Percentiles rank a stretch among this genome's conserved stretches.
Conservation (phyloP, 2,113 vertebrate genomes). For the Aegithalos caudatus region DNA sequence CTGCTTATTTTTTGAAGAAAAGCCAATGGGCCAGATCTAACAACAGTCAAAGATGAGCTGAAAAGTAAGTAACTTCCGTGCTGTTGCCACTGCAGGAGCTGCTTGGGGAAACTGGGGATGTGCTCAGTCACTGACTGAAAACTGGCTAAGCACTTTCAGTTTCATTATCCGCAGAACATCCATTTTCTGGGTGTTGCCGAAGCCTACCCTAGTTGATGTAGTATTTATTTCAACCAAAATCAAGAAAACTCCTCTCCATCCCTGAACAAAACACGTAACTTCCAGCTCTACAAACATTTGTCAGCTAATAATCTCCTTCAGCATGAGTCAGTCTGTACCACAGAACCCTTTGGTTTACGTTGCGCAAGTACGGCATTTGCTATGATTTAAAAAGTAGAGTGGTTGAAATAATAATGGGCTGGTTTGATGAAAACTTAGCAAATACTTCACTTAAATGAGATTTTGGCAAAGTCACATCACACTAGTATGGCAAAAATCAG, state of each 20-base stretch:
- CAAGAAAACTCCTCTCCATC: constrained; percentile 12
- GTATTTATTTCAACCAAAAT: constrained; percentile 2
- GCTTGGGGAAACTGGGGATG: background rate
- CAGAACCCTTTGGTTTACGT: constrained; percentile 68
- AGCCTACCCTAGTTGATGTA: background rate
- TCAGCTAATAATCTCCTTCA: constrained; percentile 40
- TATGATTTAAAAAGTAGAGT: constrained; percentile 49
- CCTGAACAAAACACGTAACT: constrained; percentile 24
- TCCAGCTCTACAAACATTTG: constrained; percentile 50
- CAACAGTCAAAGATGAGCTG: background rate
- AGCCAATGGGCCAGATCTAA: background rate
- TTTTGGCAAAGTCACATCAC: constrained; percentile 74
- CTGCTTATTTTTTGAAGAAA: constrained; percentile 7
- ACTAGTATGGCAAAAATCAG: constrained; percentile 72
- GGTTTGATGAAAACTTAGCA: constrained; percentile 67
- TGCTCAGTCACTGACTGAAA: constrained; percentile 17
- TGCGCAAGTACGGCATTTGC: constrained; percentile 44
- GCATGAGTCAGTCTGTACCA: constrained; percentile 46
- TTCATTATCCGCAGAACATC: background rate
- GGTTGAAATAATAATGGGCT: constrained; percentile 58
- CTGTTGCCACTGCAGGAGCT: background rate
- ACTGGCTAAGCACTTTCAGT: background rate
- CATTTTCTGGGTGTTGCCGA: background rate
- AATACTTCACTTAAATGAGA: constrained; percentile 66
- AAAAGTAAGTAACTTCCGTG: background rate